Percentiles rank a stretch among this genome's conserved stretches.
Conservation (phyloP, 1,140 invertebrate genomes). For the Ganaspis sp. region DNA sequence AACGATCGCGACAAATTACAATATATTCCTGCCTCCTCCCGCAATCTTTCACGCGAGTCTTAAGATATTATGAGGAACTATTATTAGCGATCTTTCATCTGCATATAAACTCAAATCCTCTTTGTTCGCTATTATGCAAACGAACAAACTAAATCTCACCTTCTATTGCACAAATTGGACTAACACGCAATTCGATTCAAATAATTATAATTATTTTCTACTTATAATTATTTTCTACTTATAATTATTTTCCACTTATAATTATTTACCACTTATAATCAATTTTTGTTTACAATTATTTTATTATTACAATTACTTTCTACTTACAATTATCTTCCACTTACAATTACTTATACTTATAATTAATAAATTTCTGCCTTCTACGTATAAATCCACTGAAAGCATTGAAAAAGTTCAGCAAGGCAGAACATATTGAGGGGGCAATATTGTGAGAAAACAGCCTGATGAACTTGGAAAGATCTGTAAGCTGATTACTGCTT, state of each 20-base stretch:
- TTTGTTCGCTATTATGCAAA: no score
- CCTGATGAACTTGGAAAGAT: conserved; percentile 12
- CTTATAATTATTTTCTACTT: no score
- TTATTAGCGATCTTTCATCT: not conserved
- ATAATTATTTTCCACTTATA: no score
- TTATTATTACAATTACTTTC: not conserved
- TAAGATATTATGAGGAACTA: conserved; percentile 16
- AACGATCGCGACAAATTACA: conserved; percentile 63
- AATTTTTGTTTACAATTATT: no score
- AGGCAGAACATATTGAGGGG: not conserved
- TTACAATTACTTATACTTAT: no score
- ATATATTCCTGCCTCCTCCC: conserved; percentile 37
- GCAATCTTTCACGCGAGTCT: conserved; percentile 6
- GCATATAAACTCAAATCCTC: not conserved
- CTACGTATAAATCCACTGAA: not conserved
- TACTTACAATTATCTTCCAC: no score
- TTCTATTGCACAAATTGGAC: no score
- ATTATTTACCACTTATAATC: no score
- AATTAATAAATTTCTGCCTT: not conserved
- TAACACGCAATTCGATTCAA: no score
- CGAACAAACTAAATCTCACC: no score
- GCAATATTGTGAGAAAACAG: not conserved
- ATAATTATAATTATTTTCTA: no score
- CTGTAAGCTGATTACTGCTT: conserved; percentile 19
- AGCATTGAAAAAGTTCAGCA: not conserved